Evolutionary conservation across 2,888 invertebrate genomes (phyloP).

Genomic region (Drosophila barbarae): DNA sequence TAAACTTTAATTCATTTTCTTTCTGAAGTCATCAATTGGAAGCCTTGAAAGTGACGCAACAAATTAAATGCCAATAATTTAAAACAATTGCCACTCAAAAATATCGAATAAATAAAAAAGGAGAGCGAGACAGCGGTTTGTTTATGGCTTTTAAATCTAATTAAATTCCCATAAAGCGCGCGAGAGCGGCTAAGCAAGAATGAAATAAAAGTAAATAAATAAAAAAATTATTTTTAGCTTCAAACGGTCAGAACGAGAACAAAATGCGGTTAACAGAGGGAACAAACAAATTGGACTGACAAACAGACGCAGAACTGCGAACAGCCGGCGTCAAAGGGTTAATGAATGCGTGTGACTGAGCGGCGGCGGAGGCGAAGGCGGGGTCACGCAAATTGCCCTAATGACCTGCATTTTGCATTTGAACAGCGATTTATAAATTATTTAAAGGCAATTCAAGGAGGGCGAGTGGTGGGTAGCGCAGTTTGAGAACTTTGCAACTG

Average conservation of each 20-base stretch:
- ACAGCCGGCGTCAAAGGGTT: constrained; percentile 44
- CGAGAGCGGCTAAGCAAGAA: constrained; percentile 16
- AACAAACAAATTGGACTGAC: constrained; percentile 16
- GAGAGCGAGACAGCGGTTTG: constrained; percentile 22
- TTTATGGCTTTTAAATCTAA: constrained; percentile 70
- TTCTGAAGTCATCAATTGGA: constrained; percentile 34
- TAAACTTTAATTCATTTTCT: constrained; percentile 62
- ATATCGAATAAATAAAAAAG: constrained; percentile 13
- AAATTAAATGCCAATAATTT: constrained; percentile 67
- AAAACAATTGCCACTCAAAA: constrained; percentile 55
- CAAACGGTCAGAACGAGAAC: constrained; percentile 31
- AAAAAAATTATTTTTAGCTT: constrained; percentile 43
- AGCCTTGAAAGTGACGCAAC: constrained; percentile 56
- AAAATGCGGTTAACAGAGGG: constrained; percentile 18
- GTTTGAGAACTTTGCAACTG: constrained; percentile 17
- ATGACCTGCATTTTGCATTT: constrained; percentile 68
- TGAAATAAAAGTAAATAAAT: constrained; percentile 49
- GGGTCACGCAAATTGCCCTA: constrained; percentile 50
- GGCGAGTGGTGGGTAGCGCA: neutral
- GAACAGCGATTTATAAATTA: constrained; percentile 23
- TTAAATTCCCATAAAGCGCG: constrained; percentile 62
- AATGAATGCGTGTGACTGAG: constrained; percentile 50
- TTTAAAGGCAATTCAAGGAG: constrained; percentile 6
- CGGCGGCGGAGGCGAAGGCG: neutral
- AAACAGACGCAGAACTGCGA: constrained; percentile 9